Base-by-base conservation (phyloP, 2,888 invertebrate genomes). In the Drosophila hawaiiensis region DNA sequence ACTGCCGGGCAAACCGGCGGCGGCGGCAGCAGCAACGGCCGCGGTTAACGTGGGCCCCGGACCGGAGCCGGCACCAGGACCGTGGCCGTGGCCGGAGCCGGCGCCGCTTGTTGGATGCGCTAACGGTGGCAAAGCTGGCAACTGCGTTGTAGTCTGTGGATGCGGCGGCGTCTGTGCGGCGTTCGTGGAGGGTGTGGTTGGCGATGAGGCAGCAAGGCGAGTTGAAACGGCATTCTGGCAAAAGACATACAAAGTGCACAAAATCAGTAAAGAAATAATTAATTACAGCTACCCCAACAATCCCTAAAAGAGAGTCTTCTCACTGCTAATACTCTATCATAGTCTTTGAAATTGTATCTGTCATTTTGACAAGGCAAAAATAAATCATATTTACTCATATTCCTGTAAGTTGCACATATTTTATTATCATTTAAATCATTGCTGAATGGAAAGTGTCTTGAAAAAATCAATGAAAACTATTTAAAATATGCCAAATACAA, bases 121-220 rank as follows among this genome's bases (percentile, higher is more conserved):
- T 73, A 91, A 80, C 68, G 87, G 77, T 64, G 83, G 80, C 80
- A 82, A 60, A 64, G 89, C 76, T 58, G 78, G 78, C 73, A 81
- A 41, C 68, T 84, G 72, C 72, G 73, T 73, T 41, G 74, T 58
- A 39, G 73, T 75, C 78, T 72, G 81, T 82, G 94, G 82, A 63
- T 84, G 85, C 73, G 94, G 95, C 93, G 94, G 95, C 93, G 94
- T 94, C 94, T 94, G 95, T 82, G 85, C 89, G 70, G 85, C 83
- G 85, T 84, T 89, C 62, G 75, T 89, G 55, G 85, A 68, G 75
- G 85, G 85, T 68, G 91, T 94, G 93, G 95, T 94, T 93, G 95
- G 95, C 92, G 95, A 95, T 94, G 95, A 95, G 93, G 95, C 95
- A 94, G 95, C 95, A 92, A 94, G 94, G 94, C 95, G 96, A 95